A percentile compares a stretch with the other conserved stretches of the same genome.
phyloP scores from a whole-genome alignment of 2,797 vertebrate genomes.

The Fundulus diaphanus region DNA sequence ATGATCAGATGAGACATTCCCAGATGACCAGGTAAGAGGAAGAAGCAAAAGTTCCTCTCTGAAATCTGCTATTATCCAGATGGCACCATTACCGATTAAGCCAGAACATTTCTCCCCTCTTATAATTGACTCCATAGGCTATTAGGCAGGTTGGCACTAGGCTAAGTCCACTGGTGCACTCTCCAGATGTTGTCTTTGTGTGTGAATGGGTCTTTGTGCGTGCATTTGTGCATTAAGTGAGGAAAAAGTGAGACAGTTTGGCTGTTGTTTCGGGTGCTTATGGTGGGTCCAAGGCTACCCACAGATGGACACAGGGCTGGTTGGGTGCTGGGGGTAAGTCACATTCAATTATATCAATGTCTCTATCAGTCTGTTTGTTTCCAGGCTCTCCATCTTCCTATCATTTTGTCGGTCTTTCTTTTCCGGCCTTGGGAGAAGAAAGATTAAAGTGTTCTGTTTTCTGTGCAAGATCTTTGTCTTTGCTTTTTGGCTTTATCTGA shows the following conservation, averaged over 20 bases:
- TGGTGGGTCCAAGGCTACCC: conserved; percentile 74
- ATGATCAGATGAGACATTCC: conserved; percentile 78
- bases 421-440: conserved; percentile 58
- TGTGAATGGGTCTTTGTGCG: conserved; percentile 32
- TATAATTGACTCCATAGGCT: conserved; percentile 90
- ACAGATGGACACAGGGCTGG: conserved; percentile 81
- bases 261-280: conserved; percentile 61
- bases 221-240: conserved; percentile 30
- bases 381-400: conserved; percentile 50
- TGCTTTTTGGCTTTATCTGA: conserved; percentile 72
- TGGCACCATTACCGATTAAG: conserved; percentile 87
- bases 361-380: conserved; percentile 79
- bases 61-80: conserved; percentile 87
- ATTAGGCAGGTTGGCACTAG: conserved; percentile 88
- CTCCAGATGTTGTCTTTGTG: conserved; percentile 83
- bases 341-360: conserved; percentile 85
- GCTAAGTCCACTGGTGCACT: conserved; percentile 80
- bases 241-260: conserved; percentile 42
- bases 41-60: conserved; percentile 81
- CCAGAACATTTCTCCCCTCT: conserved; percentile 85
- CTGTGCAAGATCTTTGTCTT: conserved; percentile 72
- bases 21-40: conserved; percentile 84
- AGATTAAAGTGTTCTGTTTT: conserved; percentile 79
- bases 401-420: conserved; percentile 50
- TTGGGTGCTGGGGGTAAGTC: conserved; percentile 79